Conservation (phyloP, 2,888 invertebrate species). For the Pseudoips prasinana region DNA sequence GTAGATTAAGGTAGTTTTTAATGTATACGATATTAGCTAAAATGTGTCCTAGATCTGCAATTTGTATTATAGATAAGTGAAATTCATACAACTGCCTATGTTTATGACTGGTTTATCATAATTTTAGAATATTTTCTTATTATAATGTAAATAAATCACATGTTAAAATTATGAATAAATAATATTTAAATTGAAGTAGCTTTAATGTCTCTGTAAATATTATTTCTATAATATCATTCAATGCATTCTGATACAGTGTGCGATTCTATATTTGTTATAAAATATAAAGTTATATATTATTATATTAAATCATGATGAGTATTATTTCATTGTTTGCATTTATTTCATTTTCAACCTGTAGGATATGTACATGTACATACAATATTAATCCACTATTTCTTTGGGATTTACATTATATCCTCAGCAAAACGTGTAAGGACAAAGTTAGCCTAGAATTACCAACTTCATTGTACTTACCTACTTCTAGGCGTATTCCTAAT, state of each 20-base stretch:
- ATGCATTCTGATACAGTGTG: conserved; percentile 60
- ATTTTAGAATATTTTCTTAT: conserved; percentile 45
- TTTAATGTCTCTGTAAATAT: conserved; percentile 70
- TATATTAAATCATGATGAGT: conserved; percentile 34
- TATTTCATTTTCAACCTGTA: conserved; percentile 17
- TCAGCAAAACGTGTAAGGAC: too few relatives aligned
- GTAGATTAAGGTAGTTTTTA: conserved; percentile 26
- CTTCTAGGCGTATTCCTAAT: too few relatives aligned
- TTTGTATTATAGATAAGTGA: conserved; percentile 37
- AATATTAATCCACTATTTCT: too few relatives aligned
- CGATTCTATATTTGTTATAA: conserved; percentile 80
- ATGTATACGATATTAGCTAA: conserved; percentile 28
- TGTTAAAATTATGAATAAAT: conserved; percentile 33
- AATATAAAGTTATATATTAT: conserved; percentile 74
- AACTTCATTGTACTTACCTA: too few relatives aligned
- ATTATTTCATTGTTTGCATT: conserved; percentile 32
- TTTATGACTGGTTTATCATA: conserved; percentile 61
- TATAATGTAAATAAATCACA: conserved; percentile 33
- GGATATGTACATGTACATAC: too few relatives aligned
- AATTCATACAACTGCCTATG: conserved; percentile 61
- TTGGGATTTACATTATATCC: too few relatives aligned
- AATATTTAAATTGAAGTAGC: conserved; percentile 66
- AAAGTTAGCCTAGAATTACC: too few relatives aligned
- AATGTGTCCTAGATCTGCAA: conserved; percentile 16
- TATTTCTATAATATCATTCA: conserved; percentile 55